Evolutionary conservation across 2,797 vertebrate genomes (phyloP), one percentile per base, ranked within the genome.

Genomic region (Cuniculus paca): DNA sequence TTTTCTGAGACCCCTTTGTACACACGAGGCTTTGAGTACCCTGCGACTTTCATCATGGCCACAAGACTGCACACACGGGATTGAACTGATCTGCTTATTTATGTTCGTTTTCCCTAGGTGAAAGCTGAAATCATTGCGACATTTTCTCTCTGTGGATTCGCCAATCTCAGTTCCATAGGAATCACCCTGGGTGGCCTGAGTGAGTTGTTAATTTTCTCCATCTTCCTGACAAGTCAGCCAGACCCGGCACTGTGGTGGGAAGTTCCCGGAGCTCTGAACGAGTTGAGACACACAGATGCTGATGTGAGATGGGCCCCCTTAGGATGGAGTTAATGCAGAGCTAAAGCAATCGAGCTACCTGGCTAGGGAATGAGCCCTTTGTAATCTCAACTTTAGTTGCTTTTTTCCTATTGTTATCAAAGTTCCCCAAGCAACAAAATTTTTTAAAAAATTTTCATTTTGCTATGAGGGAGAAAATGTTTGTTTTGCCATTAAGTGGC

Each of bases 101-200:
- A 11, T 82, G 79, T 94, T 79, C 91, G 19, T 93, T 95, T 84
- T 36, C 97, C 97, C 74, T 98, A 99, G 99, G 96, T 99, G 61
- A 98, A 99, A 97, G 99, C 99, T 0, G 99, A 99, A 98, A 98
- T 97, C 90, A 99, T 99, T 86, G 94, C 98, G 84, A 99, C 99
- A 9, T 99, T 99, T 95, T 99, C 99, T 2, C 99, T 99, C 83
- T 99, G 99, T 75, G 99, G 99, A 93, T 99, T 99, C n/a, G 99
- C 99, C 96, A 99, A 99, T 98, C 98, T 99, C 91, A 99, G 99
- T 98, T 99, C 99, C 81, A 98, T 99, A 45, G 99, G 99, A 42
- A 99, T 99, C 97, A 98, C 98, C 96, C 98, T 99, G 34, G 99
- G 99, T 98, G 99, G 99, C 96, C 97, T 99, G 52, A 98, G 99